Percentiles rank a stretch among this genome's conserved stretches.
phyloP scores from a whole-genome alignment of 2,113 vertebrate genomes.

The Saguinus midas region DNA sequence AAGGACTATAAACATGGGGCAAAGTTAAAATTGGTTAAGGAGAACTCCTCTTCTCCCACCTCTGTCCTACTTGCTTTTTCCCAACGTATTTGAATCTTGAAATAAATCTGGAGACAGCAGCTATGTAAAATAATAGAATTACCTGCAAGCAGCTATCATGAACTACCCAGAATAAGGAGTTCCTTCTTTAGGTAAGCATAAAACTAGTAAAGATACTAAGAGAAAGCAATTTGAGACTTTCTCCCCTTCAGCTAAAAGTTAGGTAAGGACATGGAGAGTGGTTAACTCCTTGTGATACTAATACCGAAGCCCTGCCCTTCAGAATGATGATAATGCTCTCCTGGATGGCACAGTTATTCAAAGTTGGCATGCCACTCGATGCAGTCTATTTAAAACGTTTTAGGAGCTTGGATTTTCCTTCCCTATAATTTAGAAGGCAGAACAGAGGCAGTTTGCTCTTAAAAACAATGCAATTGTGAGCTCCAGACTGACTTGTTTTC shows the following conservation, averaged over 20 bases:
- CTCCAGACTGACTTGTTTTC: slow-evolving; percentile 55
- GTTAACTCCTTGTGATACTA: neutral
- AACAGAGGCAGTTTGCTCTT: slow-evolving; percentile 75
- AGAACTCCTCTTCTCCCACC: neutral
- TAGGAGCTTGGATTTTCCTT: slow-evolving; percentile 67
- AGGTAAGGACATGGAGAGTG: neutral
- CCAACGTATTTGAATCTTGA: neutral
- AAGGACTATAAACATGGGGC: neutral
- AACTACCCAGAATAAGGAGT: neutral
- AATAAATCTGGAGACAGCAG: neutral
- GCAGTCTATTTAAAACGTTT: slow-evolving; percentile 73
- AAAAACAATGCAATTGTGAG: slow-evolving; percentile 72
- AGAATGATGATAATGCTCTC: neutral
- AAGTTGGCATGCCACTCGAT: slow-evolving; percentile 55
- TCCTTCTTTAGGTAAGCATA: neutral
- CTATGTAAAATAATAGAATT: neutral
- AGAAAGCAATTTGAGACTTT: neutral
- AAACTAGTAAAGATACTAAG: neutral
- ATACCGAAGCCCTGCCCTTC: neutral
- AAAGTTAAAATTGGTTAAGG: neutral
- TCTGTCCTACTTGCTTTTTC: neutral
- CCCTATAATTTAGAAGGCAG: slow-evolving; percentile 80
- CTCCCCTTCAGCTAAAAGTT: neutral
- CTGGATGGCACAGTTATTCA: slow-evolving; percentile 52
- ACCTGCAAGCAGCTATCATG: neutral